phyloP scores from a whole-genome alignment of 2,113 vertebrate genomes.

The Todiramphus saurophagus region DNA sequence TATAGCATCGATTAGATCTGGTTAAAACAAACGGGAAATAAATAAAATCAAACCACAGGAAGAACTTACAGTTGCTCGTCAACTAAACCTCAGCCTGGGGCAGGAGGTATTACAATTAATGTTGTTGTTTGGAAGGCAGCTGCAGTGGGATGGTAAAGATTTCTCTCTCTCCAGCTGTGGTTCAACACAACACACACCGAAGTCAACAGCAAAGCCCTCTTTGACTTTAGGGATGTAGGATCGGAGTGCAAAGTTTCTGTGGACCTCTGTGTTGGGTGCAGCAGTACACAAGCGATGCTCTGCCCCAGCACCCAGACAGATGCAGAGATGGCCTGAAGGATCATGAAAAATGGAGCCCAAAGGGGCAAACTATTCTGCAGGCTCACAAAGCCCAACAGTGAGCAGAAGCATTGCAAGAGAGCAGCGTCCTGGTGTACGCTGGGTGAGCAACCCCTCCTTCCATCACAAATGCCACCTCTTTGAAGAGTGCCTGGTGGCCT shows the following conservation, averaged over 20 bases:
- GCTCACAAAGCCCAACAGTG: not conserved
- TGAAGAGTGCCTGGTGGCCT: not conserved
- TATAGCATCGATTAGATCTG: not conserved
- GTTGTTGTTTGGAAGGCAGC: not conserved
- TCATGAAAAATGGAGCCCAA: not conserved
- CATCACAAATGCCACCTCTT: not conserved
- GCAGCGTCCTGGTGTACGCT: accelerated
- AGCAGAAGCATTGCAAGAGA: not conserved
- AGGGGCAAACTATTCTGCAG: not conserved
- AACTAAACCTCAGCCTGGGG: not conserved
- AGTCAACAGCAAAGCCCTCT: not conserved
- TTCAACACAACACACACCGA: accelerated
- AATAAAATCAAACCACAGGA: not conserved
- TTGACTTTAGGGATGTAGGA: not conserved
- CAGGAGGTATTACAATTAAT: not conserved
- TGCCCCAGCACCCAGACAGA: not conserved
- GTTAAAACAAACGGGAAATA: not conserved
- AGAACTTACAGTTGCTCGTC: not conserved
- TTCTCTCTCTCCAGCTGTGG: not conserved
- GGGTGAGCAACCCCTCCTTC: not conserved
- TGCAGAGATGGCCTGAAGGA: not conserved
- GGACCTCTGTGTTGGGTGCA: accelerated
- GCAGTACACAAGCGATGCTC: not conserved
- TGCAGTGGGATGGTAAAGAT: not conserved
- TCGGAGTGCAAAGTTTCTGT: accelerated